Conservation (phyloP, 2,113 vertebrate genomes). For the Pterocles burchelli region DNA sequence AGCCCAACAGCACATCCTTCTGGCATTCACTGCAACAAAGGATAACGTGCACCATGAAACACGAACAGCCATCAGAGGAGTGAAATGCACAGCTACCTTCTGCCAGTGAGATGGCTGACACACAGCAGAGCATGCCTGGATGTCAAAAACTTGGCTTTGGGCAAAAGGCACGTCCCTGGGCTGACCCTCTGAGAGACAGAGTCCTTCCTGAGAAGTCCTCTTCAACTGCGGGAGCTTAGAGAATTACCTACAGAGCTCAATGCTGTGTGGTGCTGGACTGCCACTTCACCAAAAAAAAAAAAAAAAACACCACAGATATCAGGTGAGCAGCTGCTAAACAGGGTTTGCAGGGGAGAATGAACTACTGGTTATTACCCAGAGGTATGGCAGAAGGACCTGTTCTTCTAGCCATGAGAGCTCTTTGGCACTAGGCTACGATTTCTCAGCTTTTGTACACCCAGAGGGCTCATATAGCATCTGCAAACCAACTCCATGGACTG, state of each 20-base stretch:
- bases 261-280: not conserved
- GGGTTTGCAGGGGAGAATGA: not conserved
- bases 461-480: not conserved
- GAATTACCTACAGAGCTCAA: not conserved
- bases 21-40: not conserved
- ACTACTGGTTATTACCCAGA: not conserved
- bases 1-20: accelerated
- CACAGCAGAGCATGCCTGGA: not conserved
- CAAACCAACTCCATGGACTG: accelerated
- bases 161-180: not conserved
- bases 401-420: not conserved
- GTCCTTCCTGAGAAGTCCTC: not conserved
- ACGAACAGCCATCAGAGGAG: not conserved
- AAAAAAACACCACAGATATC: not conserved
- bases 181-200: not conserved
- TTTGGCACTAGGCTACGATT: not conserved
- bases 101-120: not conserved
- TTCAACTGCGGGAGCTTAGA: not conserved
- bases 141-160: not conserved
- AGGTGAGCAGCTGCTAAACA: not conserved
- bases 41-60: accelerated
- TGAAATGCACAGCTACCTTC: not conserved
- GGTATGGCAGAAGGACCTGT: not conserved
- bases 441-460: not conserved
- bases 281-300: too few relatives aligned